These are phyloP conservation scores for Ptiloglossa arizonensis DNA, from an alignment of 1,140 invertebrate species.

Conservation along the genomic window DNA sequence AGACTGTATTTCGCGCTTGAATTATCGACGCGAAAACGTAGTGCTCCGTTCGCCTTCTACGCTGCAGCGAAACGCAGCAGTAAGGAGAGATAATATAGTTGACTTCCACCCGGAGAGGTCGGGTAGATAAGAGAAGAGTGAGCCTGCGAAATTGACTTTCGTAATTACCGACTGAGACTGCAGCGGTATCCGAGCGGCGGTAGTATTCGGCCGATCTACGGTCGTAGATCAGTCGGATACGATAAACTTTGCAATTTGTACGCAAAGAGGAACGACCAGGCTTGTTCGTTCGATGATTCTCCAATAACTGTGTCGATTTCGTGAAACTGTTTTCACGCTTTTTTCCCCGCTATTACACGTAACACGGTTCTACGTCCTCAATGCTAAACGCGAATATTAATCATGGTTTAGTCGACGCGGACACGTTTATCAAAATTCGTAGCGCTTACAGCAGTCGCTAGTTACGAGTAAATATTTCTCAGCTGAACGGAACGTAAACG, in stretches of 20 bases:
- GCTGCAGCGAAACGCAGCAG: constrained; percentile 29
- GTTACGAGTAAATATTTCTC: too few relatives aligned
- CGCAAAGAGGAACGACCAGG: not conserved
- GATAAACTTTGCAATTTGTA: constrained; percentile 24
- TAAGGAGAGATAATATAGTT: constrained; percentile 51
- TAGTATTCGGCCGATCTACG: constrained; percentile 16
- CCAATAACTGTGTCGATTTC: not conserved
- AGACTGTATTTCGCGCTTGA: not conserved
- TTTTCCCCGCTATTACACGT: not conserved
- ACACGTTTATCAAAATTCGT: too few relatives aligned
- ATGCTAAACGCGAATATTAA: too few relatives aligned
- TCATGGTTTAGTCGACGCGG: too few relatives aligned
- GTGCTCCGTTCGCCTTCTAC: not conserved
- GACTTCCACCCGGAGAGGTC: constrained; percentile 33
- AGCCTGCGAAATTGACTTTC: constrained; percentile 40
- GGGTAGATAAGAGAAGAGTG: constrained; percentile 42
- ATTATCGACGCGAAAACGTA: constrained; percentile 12
- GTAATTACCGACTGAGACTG: constrained; percentile 44
- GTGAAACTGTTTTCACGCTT: not conserved
- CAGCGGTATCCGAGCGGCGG: not conserved
- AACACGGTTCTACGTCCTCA: too few relatives aligned
- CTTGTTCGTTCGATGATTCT: not conserved
- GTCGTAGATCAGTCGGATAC: not conserved
- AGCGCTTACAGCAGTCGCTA: too few relatives aligned
- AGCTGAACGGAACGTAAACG: too few relatives aligned